These are phyloP conservation scores for Cantharis flavilabris DNA, from an alignment of 2,888 invertebrate genomes.

Conservation along the genomic window DNA sequence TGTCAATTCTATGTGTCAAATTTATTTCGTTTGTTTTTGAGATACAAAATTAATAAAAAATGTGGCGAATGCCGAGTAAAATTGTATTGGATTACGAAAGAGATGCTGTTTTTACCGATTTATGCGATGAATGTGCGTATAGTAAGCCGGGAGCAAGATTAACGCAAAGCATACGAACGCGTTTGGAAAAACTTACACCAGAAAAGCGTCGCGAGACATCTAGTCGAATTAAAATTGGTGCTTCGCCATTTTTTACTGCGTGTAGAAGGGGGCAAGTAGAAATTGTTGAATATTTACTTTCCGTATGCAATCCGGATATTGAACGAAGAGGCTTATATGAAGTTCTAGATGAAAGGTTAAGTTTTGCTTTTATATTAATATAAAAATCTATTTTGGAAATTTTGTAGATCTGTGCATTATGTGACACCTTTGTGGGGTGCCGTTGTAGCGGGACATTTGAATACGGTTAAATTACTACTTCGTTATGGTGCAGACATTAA, in stretches of 20 bases:
- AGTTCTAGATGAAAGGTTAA: conserved; percentile 75
- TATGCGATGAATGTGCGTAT: conserved; percentile 69
- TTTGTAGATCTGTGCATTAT: conserved; percentile 68
- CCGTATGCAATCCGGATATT: conserved; percentile 79
- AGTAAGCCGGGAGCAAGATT: conserved; percentile 72
- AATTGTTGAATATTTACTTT: conserved; percentile 84
- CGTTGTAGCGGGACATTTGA: conserved; percentile 81
- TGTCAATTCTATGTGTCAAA: background rate
- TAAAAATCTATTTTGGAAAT: background rate
- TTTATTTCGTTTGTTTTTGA: background rate
- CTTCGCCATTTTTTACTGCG: conserved; percentile 81
- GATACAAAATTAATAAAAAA: conserved; percentile 15
- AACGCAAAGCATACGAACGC: conserved; percentile 59
- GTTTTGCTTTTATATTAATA: background rate
- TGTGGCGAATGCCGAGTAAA: conserved; percentile 49
- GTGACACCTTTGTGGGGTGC: conserved; percentile 94
- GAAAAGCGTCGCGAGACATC: conserved; percentile 70
- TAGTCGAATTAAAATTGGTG: conserved; percentile 71
- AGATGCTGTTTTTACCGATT: conserved; percentile 63
- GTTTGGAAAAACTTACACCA: conserved; percentile 63
- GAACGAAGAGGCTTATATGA: conserved; percentile 87
- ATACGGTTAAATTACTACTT: conserved; percentile 77
- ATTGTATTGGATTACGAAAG: conserved; percentile 51
- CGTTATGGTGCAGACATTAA: conserved; percentile 84
- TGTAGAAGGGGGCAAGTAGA: conserved; percentile 80